Base-by-base conservation (phyloP, 2,797 vertebrate genomes). In the Muraenolepis orangiensis region DNA sequence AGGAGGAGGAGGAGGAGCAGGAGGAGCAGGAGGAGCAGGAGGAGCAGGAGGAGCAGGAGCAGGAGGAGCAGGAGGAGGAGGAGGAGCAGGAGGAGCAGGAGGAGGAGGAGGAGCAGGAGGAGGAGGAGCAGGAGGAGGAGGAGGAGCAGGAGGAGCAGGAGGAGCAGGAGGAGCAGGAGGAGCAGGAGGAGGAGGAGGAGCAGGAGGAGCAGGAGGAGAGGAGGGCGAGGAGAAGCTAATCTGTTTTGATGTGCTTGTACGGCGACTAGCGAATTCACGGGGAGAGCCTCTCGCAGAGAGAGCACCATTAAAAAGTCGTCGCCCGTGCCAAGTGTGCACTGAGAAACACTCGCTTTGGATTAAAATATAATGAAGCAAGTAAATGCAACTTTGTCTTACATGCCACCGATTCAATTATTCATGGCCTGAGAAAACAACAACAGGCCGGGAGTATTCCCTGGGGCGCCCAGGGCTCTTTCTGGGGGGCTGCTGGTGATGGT, bases 361-460 rank as follows among this genome's bases (percentile, higher is more conserved):
- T 92, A 90, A 94, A 94, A 91, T 90, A 93, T 91, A 93, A 93
- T 92, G 91, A 94, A 91, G 88, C 85, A 73, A 90, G 91, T 89
- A 87, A 91, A 90, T 85, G 88, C 87, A 91, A 91, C 89, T 90
- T 91, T 92, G 92, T 93, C 84, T 92, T 91, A 93, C 93, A 94
- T 85, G 87, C 80, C 84, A 88, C 87, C 84, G 76, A 78, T 83
- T 93, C 79, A 93, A 94, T 94, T 91, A 94, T 93, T 93, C 85
- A 94, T 83, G 6, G 79, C 68, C 67, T 75, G 84, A 74, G 84
- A 75, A 82, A 85, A 79, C 76, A 78, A 87, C 80, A 90, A 85
- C 80, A 83, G 83, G 46, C 80, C 81, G 84, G 71, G 71, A 82
- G 73, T 81, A 75, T 86, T 88, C 91, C 89, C 89, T 20, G 38